phyloP scores from a whole-genome alignment of 2,797 vertebrate species.

The Sarcoramphus papa region DNA sequence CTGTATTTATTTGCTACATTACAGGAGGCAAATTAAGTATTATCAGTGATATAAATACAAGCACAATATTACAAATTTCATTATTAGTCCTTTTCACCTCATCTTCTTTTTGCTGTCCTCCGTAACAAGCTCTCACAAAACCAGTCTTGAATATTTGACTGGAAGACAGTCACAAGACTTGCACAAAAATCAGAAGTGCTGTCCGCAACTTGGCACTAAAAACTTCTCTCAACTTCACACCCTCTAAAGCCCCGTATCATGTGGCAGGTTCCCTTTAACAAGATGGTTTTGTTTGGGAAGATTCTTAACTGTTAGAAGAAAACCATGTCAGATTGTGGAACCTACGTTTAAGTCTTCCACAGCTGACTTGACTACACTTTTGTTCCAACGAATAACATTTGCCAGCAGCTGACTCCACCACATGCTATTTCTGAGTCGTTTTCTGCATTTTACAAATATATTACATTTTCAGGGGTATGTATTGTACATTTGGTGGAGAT shows the following conservation, averaged over 20 bases:
- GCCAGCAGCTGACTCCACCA: not conserved
- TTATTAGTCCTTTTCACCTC: not conserved
- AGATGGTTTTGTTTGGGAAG: not conserved
- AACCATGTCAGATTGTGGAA: not conserved
- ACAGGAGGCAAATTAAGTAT: not conserved
- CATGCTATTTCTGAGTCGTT: not conserved
- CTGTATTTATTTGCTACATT: not conserved
- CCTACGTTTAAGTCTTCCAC: not conserved
- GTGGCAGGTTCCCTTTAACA: not conserved
- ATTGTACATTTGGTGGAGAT: not conserved
- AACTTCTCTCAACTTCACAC: not conserved
- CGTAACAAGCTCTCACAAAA: not conserved
- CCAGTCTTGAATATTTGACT: not conserved
- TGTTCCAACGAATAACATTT: not conserved
- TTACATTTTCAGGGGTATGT: not conserved
- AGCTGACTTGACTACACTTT: not conserved
- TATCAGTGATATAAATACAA: not conserved
- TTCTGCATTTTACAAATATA: not conserved
- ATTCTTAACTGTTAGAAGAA: not conserved
- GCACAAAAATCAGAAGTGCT: not conserved
- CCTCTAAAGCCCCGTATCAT: not conserved
- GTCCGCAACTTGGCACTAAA: not conserved
- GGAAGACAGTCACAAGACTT: not conserved
- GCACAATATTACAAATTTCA: not conserved
- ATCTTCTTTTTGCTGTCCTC: not conserved